Evolutionary conservation across 2,797 vertebrate species (phyloP), one percentile per base, ranked within the genome.

Genomic region (Macropus fuliginosus): DNA sequence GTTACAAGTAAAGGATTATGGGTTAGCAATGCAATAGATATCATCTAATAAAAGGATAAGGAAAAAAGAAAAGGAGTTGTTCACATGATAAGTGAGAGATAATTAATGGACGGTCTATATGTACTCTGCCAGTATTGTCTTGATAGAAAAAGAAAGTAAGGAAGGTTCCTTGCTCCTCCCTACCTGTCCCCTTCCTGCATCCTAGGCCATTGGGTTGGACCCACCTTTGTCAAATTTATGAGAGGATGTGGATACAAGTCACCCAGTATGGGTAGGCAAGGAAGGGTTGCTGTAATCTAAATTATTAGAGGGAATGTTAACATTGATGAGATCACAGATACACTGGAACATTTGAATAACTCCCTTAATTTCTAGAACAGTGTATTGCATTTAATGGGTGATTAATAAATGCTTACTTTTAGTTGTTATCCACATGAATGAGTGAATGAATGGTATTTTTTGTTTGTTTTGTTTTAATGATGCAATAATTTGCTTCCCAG

Each of bases 401-500:
- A 90, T 46, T 92, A 91, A 34, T 24, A 0, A 1, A 4, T 74
- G 91, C 56, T 56, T 46, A 91, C 27, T 87, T 54, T 31, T 18
- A 18, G 5, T 13, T 56, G 40, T 74, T 90, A 90, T 5, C 46
- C 90, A 91, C 55, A 21, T 29, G 81, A 50, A n/a, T 46, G 34
- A 94, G 91, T 11, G 6, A 92, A 90, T 54, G n/a, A 5, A 10
- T n/a, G 29, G 0, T 40, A 6, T 34, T 14, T 92, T 50, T 34
- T 27, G 90, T 95, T 81, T 81, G 12, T 59, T 31, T 34, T 46
- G 2, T 40, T 40, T 81, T 50, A 87, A 21, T 59, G 57, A 46
- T 87, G 9, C 91, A 55, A 94, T 3, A 8, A 0, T 50, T 90
- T 95, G 40, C 95, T 96, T 95, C 11, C 28, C 91, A 94, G 91